phyloP scores from a whole-genome alignment of 2,888 invertebrate species.

The Apantesis nais region DNA sequence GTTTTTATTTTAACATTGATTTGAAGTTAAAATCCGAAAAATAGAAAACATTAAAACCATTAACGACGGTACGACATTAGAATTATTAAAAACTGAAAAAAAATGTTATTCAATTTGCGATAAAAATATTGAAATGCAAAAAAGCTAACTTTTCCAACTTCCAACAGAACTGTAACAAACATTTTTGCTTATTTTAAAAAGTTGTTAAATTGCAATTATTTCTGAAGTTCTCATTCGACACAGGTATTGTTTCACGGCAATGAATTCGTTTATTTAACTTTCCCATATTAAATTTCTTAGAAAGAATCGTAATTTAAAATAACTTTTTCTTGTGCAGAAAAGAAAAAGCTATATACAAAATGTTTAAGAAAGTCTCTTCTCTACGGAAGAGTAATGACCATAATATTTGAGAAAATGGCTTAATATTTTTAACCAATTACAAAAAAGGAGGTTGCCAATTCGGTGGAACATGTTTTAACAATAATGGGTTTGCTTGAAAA shows the following conservation, averaged over 20 bases:
- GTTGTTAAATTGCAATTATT: constrained; percentile 27
- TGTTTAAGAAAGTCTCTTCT: constrained; percentile 1
- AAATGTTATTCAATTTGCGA: too few species aligned
- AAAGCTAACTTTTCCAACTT: constrained; percentile 13
- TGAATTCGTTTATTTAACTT: constrained; percentile 25
- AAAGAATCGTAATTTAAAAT: neutral
- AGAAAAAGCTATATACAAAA: neutral
- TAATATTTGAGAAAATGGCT: constrained; percentile 23
- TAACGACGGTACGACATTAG: too few species aligned
- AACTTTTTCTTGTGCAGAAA: neutral
- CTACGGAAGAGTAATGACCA: constrained; percentile 12
- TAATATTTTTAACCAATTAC: constrained; percentile 15
- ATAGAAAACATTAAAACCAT: too few species aligned
- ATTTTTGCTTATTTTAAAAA: constrained; percentile 22
- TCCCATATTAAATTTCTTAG: constrained; percentile 10
- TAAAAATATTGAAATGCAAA: neutral
- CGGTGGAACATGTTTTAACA: constrained; percentile 33
- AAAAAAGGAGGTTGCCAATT: too few species aligned
- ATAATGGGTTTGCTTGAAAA: constrained; percentile 26
- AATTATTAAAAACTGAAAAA: too few species aligned
- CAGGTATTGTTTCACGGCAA: constrained; percentile 17
- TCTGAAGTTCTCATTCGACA: constrained; percentile 14
- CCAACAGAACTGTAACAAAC: constrained; percentile 17
- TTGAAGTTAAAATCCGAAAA: too few species aligned
- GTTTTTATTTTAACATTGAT: too few species aligned